Conservation (phyloP, 2,888 invertebrate species). For the Gnatocerus cornutus region DNA sequence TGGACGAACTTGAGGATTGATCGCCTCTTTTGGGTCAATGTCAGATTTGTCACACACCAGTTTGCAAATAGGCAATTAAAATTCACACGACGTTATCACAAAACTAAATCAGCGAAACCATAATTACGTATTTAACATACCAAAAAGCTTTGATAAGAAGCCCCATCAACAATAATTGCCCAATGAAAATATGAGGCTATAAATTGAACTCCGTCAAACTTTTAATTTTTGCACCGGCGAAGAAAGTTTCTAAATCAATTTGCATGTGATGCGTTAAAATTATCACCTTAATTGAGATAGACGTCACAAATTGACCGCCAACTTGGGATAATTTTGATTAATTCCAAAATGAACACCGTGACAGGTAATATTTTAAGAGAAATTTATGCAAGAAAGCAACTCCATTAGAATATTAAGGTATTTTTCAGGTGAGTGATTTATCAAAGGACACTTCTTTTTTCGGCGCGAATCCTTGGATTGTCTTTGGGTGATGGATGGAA, state of each 20-base stretch:
- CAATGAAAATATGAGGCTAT: no score
- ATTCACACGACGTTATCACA: neutral
- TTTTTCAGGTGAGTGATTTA: slow-evolving; percentile 12
- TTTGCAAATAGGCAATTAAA: slow-evolving; percentile 1
- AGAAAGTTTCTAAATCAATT: neutral
- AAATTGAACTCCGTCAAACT: neutral
- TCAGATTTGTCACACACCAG: no score
- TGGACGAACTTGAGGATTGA: no score
- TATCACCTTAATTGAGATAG: slow-evolving; percentile 21
- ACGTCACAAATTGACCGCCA: slow-evolving; percentile 17
- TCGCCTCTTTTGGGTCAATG: no score
- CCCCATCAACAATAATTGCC: no score
- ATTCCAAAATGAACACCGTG: slow-evolving; percentile 13
- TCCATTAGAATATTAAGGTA: slow-evolving; percentile 33
- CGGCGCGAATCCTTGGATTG: no score
- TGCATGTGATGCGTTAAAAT: neutral
- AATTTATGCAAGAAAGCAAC: slow-evolving; percentile 28
- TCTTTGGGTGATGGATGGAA: slow-evolving; percentile 2
- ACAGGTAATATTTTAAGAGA: slow-evolving; percentile 33
- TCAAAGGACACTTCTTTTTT: slow-evolving; percentile 3
- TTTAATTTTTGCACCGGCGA: neutral
- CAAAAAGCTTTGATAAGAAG: no score
- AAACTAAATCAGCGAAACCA: no score
- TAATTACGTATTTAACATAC: no score
- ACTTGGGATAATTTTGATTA: slow-evolving; percentile 25